phyloP scores from a whole-genome alignment of 2,888 invertebrate genomes.

The Drosophila subsilvestris region DNA sequence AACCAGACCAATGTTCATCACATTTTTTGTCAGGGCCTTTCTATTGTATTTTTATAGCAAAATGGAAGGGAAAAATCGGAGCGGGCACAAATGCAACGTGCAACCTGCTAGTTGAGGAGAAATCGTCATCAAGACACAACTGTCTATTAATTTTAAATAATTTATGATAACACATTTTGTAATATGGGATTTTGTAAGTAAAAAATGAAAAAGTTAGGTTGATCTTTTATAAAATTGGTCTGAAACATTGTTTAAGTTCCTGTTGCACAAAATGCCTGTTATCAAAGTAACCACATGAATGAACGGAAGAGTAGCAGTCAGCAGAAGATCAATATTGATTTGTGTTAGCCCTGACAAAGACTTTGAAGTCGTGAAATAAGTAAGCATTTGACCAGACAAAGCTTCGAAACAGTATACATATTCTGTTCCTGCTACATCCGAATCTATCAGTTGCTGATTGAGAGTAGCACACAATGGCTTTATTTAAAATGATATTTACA shows the following conservation, averaged over 20 bases:
- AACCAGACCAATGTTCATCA: slow-evolving; percentile 33
- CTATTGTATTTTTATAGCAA: slow-evolving; percentile 9
- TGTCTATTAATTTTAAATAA: background rate
- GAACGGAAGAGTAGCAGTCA: background rate
- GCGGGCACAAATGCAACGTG: background rate
- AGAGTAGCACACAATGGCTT: slow-evolving; percentile 11
- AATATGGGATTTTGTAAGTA: background rate
- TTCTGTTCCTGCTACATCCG: too few relatives aligned
- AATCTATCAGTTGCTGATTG: background rate
- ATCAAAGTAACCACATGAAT: too few relatives aligned
- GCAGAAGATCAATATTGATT: background rate
- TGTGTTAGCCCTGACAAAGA: background rate
- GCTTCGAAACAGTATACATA: too few relatives aligned
- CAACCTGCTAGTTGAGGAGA: background rate
- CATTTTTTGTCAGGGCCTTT: slow-evolving; percentile 4
- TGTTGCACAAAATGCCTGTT: background rate
- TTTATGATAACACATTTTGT: background rate
- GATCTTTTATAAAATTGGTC: background rate
- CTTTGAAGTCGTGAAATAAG: background rate
- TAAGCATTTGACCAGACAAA: background rate
- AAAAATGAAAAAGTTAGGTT: background rate
- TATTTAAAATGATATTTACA: slow-evolving; percentile 1
- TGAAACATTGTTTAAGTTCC: background rate
- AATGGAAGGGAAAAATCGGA: background rate
- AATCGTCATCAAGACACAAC: background rate